Base-by-base conservation (phyloP, 1,140 invertebrate species). In the Zaprionus inermis region DNA sequence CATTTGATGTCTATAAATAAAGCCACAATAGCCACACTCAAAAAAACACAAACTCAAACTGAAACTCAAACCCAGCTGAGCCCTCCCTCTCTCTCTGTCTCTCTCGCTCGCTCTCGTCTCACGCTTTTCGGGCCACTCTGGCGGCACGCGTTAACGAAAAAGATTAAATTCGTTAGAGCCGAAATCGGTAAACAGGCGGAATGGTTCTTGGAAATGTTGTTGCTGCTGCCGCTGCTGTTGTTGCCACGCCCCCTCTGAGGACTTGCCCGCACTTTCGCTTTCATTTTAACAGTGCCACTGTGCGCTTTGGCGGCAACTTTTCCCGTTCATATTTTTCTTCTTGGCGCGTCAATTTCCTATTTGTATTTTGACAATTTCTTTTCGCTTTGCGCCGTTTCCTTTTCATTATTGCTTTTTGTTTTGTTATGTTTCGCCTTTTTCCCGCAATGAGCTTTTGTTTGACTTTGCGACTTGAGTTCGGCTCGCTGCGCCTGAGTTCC, bases 321-420 rank as follows among this genome's bases (percentile, higher is more conserved):
- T 72, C 16, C 49, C 63, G 51, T 57, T 76, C 79, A 82, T 76
- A 78, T 56, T 71, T 71, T 77, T 83, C 78, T 82, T 83, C 65
- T 61, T 18, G 44, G 55, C 80, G 80, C 80, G 76, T 83, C 80
- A 83, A 83, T 83, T 83, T 83, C 76, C 80, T 83, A 83, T 83
- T 83, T 83, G 80, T 83, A 83, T 83, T 83, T 83, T 83, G 80
- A 83, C 80, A 83, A 83, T 83, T 83, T 83, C 80, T 83, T 82
- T 79, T 79, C 80, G 80, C 80, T 79, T 83, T 83, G 66, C 79
- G 56, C 63, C 76, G 72, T 83, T 83, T 83, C 76, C 80, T 72
- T 60, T 64, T 68, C 80, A 83, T 83, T 83, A 83, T 83, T 83
- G 80, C 76, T 78, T 83, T 83, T 75, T 66, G 67, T 81, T 76